Evolutionary conservation across 2,113 vertebrate genomes (phyloP), one percentile per base, ranked within the genome.

Genomic region (Grantiella picta): DNA sequence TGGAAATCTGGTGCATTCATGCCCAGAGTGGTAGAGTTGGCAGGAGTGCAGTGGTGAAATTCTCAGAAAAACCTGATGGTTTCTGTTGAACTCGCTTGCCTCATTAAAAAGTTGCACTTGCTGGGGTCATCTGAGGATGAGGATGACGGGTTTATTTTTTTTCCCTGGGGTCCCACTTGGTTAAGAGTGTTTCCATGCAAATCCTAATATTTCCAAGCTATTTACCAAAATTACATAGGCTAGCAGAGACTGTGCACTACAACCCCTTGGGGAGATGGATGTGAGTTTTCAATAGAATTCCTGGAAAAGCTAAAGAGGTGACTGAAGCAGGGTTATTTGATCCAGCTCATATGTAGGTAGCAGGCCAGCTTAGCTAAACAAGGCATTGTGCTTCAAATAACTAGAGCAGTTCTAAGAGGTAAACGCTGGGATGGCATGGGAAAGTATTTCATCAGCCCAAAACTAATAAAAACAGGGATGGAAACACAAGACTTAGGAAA

Each of bases 21-120:
- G 95, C 94, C 95, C 90, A 52, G 81, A 93, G 94, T 85, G 82
- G 94, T 27, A 35, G 84, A 56, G 92, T 12, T 97, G 96, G 95
- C 92, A 96, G 80, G 35, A 91, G 36, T 0, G 1, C 72, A 60
- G 44, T 5, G 59, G 64, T 71, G 52, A 95, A 89, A 92, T 94
- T 95, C 94, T 94, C 73, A 95, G 95, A 96, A 97, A 95, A 90
- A 72, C 71, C 82, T 88, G 82, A 66, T 4, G 11, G 38, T 75
- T 95, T 96, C 94, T 86, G 52, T 44, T 54, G 75, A 90, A 93
- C 71, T 81, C 38, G 9, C 69, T 79, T 25, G 38, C 70, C 73
- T 91, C 60, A 7, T 35, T 40, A 45, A 80, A 76, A 69, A 75
- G n/a, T 57, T 65, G n/a, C 70, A 15, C 85, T 95, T 65, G 54